Evolutionary conservation across 2,113 vertebrate genomes (phyloP), one percentile per base, ranked within the genome.

Genomic region (Xyliphius kryptos): DNA sequence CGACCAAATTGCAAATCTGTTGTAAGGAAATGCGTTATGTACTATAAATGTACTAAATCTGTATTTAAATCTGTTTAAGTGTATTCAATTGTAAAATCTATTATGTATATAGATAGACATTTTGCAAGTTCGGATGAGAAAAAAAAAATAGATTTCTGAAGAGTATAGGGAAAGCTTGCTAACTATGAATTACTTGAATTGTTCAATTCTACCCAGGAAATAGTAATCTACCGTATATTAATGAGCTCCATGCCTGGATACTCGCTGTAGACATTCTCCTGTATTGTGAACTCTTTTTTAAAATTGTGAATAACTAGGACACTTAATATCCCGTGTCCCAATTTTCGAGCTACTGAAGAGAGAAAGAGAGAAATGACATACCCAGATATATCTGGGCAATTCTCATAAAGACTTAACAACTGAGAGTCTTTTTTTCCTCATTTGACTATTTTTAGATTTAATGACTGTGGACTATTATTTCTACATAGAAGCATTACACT

Each of bases 31-130:
- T 67, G 61, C 22, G 46, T 47, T 61, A 67, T 63, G 47, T 72
- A 60, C 36, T 68, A 61, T 68, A 72, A 58, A 68, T 72, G 48
- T 63, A 63, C 47, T 47, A 56, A 44, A 58, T 32, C 41, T 72
- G 70, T 67, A 72, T 72, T 68, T 68, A 43, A 68, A 63, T 32
- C 19, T 50, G 59, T 54, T 63, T 68, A 68, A 49, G 26, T 72
- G 66, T 72, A 67, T 72, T 58, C 54, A 74, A n/a, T 22, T 68
- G 66, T 73, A 65, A 56, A 60, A 64, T 63, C 50, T 54, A n/a
- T n/a, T n/a, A 56, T 80, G 78, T 81, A 76, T 78, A 81, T 80
- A 84, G 68, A 77, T 75, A 74, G 65, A 70, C 53, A 73, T 81
- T 81, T 81, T 79, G 74, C 56, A 79, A 81, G 76, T 68, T 74